Percentiles rank a stretch among this genome's conserved stretches.
Conservation (phyloP, 2,888 invertebrate genomes). For the Nemotelus nigrinus region DNA sequence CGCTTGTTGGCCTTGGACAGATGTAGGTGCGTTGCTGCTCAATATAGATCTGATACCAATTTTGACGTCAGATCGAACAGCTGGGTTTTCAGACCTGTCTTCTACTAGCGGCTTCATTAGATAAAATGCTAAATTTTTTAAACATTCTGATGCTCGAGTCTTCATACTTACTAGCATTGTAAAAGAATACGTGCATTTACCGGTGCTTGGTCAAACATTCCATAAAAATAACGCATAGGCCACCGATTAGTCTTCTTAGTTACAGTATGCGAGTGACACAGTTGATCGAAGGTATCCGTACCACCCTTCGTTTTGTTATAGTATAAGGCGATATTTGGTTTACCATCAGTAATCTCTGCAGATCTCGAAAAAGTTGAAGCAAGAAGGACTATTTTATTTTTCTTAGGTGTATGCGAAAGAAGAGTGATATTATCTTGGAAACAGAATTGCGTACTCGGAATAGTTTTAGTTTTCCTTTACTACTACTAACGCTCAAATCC, state of each 20-base stretch:
- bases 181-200: slow-evolving; percentile 17
- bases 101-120: background rate
- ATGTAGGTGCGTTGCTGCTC: slow-evolving; percentile 1
- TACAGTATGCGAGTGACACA: slow-evolving; percentile 1
- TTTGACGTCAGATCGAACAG: background rate
- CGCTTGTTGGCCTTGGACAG: background rate
- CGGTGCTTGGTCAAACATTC: background rate
- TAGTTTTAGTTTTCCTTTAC: too few species aligned
- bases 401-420: too few species aligned
- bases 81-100: slow-evolving; percentile 7
- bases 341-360: slow-evolving; percentile 11
- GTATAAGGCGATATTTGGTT: background rate
- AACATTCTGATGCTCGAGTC: background rate
- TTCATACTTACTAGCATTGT: background rate
- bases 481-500: too few species aligned
- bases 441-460: too few species aligned
- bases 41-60: slow-evolving; percentile 8
- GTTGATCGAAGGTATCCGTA: background rate
- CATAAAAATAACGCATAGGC: background rate
- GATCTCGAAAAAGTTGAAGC: background rate
- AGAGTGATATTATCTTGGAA: too few species aligned
- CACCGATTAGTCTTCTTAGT: background rate
- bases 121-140: slow-evolving; percentile 15
- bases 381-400: too few species aligned
- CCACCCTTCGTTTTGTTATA: background rate